Evolutionary conservation across 1,140 invertebrate species (phyloP), one percentile per base, ranked within the genome.

Genomic region (Stenopsyche tienmushanensis): DNA sequence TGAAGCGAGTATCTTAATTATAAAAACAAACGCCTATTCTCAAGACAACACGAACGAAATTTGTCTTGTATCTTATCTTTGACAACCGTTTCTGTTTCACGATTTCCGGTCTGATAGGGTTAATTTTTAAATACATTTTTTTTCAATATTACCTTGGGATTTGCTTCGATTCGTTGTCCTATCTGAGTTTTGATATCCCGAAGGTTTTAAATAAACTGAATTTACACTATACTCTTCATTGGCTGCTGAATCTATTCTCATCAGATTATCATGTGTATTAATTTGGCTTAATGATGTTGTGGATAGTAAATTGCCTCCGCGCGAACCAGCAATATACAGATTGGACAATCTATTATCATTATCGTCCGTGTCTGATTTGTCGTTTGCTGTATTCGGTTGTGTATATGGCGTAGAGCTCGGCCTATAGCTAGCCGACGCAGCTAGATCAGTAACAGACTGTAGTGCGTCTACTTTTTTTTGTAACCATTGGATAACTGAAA

Each of bases 401-500:
- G 70, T 72, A 45, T 77, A 77, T 47, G 77, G 79, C 1, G 78
- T 77, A 3, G 78, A 80, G 26, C n/a, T 41, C 24, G 25, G 3
- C 23, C 59, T 52, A n/a, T 41, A 18, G 25, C 47, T 62, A 1
- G 72, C 71, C 17, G 74, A 69, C 9, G 71, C 69, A 41, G 72
- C 71, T 13, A 73, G 66, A 10, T 64, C 72, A 34, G 74, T 45
- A 62, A 50, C 65, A 49, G 73, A 53, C 41, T 72, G 44, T 60
- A 66, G 0, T 55, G 55, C 73, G 57, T 80, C 80, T 62, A 81
- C 62, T 69, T 81, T 81, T 69, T 79, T 80, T 66, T 80, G 78
- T 49, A 81, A 71, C 80, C 80, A 81, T 67, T 81, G 78, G 25
- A 81, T 81, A 9, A 80, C 79, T 80, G 50, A 57, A 73, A 74